Percentiles rank a stretch among this genome's conserved stretches.
Conservation (phyloP, 2,113 vertebrate genomes). For the Gadus chalcogrammus region DNA sequence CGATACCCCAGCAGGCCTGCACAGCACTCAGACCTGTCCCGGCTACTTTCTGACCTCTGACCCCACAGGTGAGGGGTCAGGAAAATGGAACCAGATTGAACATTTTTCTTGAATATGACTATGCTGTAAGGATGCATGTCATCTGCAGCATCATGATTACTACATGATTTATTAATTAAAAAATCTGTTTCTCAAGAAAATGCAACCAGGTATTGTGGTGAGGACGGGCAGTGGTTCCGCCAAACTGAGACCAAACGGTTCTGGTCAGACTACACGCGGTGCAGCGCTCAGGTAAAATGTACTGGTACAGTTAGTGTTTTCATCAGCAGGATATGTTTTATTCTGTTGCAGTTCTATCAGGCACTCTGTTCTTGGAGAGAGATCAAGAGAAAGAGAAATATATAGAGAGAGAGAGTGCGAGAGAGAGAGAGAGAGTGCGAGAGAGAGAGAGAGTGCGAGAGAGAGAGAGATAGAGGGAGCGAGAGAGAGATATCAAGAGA, state of each 20-base stretch:
- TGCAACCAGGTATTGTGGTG: slow-evolving; percentile 89
- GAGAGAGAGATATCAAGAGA: slow-evolving; percentile 42
- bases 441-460: no score
- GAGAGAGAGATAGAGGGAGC: no score
- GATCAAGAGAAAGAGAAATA: slow-evolving; percentile 46
- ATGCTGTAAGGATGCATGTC: no score
- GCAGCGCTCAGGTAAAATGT: slow-evolving; percentile 67
- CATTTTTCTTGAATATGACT: no score
- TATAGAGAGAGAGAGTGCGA: no score
- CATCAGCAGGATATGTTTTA: no score
- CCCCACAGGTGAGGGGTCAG: slow-evolving; percentile 75
- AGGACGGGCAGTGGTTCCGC: slow-evolving; percentile 89
- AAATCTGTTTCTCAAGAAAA: slow-evolving; percentile 73
- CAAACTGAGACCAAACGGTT: slow-evolving; percentile 92
- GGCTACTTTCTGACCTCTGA: slow-evolving; percentile 94
- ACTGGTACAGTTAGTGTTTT: no score
- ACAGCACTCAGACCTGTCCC: slow-evolving; percentile 78
- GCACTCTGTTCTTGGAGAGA: no score
- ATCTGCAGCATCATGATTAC: neutral
- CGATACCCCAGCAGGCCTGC: slow-evolving; percentile 78
- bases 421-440: no score
- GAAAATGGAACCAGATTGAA: no score
- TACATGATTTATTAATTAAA: neutral
- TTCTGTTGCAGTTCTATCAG: no score
- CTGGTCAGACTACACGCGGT: slow-evolving; percentile 95